Evolutionary conservation across 2,888 invertebrate species (phyloP).

Genomic region (Hirtodrosophila cameraria): DNA sequence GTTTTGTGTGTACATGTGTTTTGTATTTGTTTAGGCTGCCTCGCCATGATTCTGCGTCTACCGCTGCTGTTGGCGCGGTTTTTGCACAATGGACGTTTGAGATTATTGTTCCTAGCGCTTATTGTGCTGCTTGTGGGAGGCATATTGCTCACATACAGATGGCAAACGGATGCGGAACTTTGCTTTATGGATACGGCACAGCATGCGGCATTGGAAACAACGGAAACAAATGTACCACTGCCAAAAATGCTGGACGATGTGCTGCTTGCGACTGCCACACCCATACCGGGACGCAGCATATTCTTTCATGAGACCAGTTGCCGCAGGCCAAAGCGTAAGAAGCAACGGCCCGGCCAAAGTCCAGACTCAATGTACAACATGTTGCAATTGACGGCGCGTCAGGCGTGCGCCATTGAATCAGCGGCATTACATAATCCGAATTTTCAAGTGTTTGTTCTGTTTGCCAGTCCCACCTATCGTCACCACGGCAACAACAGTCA

Average conservation of each 20-base stretch:
- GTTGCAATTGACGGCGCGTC: slow-evolving; percentile 73
- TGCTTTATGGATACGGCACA: too few species aligned
- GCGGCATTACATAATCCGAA: slow-evolving; percentile 81
- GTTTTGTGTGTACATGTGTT: neutral
- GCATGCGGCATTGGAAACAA: neutral
- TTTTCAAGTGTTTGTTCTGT: slow-evolving; percentile 80
- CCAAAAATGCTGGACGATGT: slow-evolving; percentile 77
- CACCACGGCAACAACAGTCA: slow-evolving; percentile 33
- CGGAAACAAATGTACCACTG: neutral
- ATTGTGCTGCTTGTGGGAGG: slow-evolving; percentile 50
- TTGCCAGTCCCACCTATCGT: slow-evolving; percentile 79
- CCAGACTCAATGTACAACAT: slow-evolving; percentile 37
- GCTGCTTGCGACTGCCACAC: slow-evolving; percentile 72
- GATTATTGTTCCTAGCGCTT: slow-evolving; percentile 68
- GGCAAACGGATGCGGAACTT: slow-evolving; percentile 45
- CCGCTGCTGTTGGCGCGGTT: slow-evolving; percentile 46
- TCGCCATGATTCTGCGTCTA: slow-evolving; percentile 55
- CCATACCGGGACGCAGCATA: slow-evolving; percentile 79
- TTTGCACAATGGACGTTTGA: slow-evolving; percentile 63
- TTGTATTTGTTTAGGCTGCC: neutral
- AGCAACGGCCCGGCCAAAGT: slow-evolving; percentile 24
- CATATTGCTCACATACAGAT: slow-evolving; percentile 47
- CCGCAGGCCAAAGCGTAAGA: slow-evolving; percentile 38
- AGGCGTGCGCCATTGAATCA: slow-evolving; percentile 83
- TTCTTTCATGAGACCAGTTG: slow-evolving; percentile 84